Evolutionary conservation across 2,888 invertebrate species (phyloP), one percentile per base, ranked within the genome.

Genomic region (Tetrapedia diversipes): DNA sequence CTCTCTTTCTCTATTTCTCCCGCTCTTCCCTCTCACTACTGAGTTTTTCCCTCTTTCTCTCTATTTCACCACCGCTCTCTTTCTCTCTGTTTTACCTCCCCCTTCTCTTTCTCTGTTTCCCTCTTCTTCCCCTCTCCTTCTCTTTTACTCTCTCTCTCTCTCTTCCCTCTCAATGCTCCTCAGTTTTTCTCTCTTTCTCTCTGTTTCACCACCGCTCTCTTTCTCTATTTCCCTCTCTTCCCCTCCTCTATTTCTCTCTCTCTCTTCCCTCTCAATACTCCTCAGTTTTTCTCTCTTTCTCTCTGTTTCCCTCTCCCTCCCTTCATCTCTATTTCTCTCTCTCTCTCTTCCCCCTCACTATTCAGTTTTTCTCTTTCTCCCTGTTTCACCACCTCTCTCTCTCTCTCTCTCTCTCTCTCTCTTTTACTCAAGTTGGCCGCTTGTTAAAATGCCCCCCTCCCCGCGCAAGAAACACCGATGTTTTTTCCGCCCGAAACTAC

Each of bases 381-480:
- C 27, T 32, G n/a, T n/a, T n/a, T n/a, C n/a, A n/a, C 10, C 8
- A 29, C 49, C 1, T n/a, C 4, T 45, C 59, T 69, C 49, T 57
- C 60, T 45, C 11, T 49, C 4, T 19, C 24, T 24, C 16, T 16
- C 24, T 16, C 14, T 8, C 3, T 7, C 16, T 16, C 7, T 24
- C n/a, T n/a, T n/a, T n/a, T n/a, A n/a, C n/a, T 43, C 2, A 14
- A 11, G 16, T 8, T 54, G 47, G 24, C 19, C n/a, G 57, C 53
- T 70, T 45, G 70, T 70, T 64, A 39, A 70, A 45, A 19, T 54
- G 22, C 14, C 27, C 16, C 37, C n/a, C 14, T n/a, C n/a, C n/a
- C n/a, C 14, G 8, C 34, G n/a, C 53, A 65, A 65, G 59, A 71
- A 71, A 49, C 29, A 8, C 22, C 51, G 3, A 14, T 2, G 66